phyloP scores from a whole-genome alignment of 1,140 invertebrate species.

The Ips nitidus region DNA sequence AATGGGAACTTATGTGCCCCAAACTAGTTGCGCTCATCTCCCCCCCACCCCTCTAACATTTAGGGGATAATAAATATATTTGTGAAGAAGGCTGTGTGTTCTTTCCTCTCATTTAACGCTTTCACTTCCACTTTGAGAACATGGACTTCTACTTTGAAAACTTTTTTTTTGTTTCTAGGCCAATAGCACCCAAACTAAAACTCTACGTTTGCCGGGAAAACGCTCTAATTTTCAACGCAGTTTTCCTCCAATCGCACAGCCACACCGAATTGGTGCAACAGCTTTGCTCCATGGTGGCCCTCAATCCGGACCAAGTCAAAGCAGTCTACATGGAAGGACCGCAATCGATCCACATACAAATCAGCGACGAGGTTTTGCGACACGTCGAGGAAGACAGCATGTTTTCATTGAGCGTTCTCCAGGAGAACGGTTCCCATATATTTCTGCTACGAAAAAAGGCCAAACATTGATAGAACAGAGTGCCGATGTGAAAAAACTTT shows the following conservation, averaged over 20 bases:
- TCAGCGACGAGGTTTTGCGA: slow-evolving; percentile 73
- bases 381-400: slow-evolving; percentile 68
- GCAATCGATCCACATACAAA: slow-evolving; percentile 69
- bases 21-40: too few relatives aligned
- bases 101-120: too few relatives aligned
- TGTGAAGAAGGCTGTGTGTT: too few relatives aligned
- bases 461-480: background rate
- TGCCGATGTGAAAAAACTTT: background rate
- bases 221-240: slow-evolving; percentile 71
- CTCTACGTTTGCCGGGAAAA: slow-evolving; percentile 76
- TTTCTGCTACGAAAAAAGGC: slow-evolving; percentile 42
- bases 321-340: slow-evolving; percentile 71
- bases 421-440: slow-evolving; percentile 51
- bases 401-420: slow-evolving; percentile 61
- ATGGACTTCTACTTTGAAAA: too few relatives aligned
- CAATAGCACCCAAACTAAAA: slow-evolving; percentile 73
- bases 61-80: too few relatives aligned
- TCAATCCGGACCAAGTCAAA: slow-evolving; percentile 60
- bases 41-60: too few relatives aligned
- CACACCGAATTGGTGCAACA: slow-evolving; percentile 68
- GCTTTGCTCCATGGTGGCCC: slow-evolving; percentile 61
- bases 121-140: too few relatives aligned
- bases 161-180: slow-evolving; percentile 52
- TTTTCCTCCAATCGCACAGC: slow-evolving; percentile 72
- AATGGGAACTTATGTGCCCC: too few relatives aligned